These are phyloP conservation scores for Coptotermes formosanus DNA, from an alignment of 1,140 invertebrate species.

Conservation along the genomic window DNA sequence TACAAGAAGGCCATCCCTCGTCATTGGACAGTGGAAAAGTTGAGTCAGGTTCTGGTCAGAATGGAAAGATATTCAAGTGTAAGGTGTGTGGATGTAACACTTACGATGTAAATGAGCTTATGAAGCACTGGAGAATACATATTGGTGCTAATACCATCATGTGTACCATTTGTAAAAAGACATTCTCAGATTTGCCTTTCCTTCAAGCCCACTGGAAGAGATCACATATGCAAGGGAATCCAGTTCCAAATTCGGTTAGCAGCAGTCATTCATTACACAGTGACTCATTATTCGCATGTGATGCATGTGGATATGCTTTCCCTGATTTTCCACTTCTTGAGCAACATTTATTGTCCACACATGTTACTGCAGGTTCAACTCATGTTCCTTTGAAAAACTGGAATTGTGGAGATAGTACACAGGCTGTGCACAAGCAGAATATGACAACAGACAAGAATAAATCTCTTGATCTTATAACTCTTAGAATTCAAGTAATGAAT, in stretches of 20 bases:
- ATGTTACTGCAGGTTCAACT: neutral
- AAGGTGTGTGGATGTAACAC: neutral
- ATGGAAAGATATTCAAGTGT: neutral
- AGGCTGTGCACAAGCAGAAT: neutral
- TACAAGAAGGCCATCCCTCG: neutral
- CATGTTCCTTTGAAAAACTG: neutral
- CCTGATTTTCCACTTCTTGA: neutral
- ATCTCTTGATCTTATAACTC: neutral
- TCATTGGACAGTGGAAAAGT: neutral
- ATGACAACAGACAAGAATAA: neutral
- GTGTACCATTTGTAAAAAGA: neutral
- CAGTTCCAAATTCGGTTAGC: neutral
- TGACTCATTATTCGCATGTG: neutral
- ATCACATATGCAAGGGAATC: neutral
- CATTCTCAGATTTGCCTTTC: constrained; percentile 1
- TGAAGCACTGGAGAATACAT: neutral
- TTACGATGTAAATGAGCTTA: neutral
- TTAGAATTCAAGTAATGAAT: neutral
- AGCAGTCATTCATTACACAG: neutral
- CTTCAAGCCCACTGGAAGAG: neutral
- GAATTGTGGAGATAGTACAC: neutral
- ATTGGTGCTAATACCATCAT: neutral
- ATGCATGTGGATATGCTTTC: neutral
- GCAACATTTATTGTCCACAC: neutral
- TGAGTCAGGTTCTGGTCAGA: neutral